Evolutionary conservation across 1,140 invertebrate species (phyloP).

Genomic region (Lucilia sericata): DNA sequence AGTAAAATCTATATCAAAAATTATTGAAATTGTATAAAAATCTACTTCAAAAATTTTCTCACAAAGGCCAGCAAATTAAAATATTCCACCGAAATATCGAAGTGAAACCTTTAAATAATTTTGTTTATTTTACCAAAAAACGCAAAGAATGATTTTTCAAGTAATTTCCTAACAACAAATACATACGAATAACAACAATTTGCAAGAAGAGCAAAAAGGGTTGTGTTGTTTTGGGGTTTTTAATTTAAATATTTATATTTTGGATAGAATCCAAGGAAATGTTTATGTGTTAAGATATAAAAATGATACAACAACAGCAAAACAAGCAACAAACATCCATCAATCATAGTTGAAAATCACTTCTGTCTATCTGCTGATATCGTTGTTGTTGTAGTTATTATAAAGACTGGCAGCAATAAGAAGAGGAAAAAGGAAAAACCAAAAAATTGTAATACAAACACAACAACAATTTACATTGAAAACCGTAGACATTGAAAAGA

Average conservation of each 20-base stretch:
- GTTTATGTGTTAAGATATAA: not conserved
- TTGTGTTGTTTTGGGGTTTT: not conserved
- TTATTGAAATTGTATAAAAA: too few species aligned
- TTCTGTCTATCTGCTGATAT: not conserved
- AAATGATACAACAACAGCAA: too few species aligned
- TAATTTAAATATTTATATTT: slow-evolving; percentile 9
- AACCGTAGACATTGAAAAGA: not conserved
- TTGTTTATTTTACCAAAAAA: not conserved
- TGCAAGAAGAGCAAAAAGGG: not conserved
- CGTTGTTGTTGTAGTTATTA: not conserved
- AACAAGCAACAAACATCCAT: slow-evolving; percentile 4
- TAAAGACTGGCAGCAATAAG: not conserved
- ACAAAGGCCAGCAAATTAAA: too few species aligned
- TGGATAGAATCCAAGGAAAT: not conserved
- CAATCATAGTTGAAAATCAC: slow-evolving; percentile 39
- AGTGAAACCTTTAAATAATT: too few species aligned
- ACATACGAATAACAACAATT: not conserved
- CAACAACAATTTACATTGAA: not conserved
- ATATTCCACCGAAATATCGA: too few species aligned
- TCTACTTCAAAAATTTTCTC: too few species aligned
- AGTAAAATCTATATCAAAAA: too few species aligned
- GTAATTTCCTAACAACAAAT: not conserved
- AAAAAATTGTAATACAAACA: not conserved
- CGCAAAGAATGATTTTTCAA: not conserved
- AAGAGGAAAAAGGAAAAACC: too few species aligned